A percentile compares a stretch with the other conserved stretches of the same genome.
phyloP scores from a whole-genome alignment of 2,888 invertebrate genomes.

The Prosapia bicincta region DNA sequence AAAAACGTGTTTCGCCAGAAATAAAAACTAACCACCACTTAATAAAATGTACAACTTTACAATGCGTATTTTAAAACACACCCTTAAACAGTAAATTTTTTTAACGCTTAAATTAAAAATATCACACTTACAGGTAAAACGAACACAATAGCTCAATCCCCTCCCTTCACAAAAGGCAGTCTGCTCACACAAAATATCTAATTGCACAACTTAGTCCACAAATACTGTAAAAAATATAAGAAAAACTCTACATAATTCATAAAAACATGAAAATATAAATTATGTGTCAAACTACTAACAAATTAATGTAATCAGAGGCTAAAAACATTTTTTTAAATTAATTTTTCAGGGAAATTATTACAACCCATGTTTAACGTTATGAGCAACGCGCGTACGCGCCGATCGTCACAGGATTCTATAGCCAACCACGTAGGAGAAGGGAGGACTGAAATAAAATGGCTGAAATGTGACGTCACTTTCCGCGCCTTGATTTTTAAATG shows the following conservation, averaged over 20 bases:
- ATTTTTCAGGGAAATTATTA: background rate
- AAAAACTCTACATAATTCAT: background rate
- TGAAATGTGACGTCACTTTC: constrained; percentile 18
- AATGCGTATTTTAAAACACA: background rate
- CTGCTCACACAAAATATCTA: constrained; percentile 17
- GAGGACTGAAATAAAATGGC: constrained; percentile 18
- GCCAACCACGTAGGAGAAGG: constrained; percentile 21
- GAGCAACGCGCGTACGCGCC: constrained; percentile 24
- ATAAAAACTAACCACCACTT: background rate
- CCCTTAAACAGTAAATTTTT: background rate
- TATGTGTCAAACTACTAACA: background rate
- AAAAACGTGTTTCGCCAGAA: background rate
- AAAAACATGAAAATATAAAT: background rate
- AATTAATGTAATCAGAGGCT: background rate
- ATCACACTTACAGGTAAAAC: background rate
- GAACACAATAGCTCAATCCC: constrained; percentile 24
- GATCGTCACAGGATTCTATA: constrained; percentile 20
- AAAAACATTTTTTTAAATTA: background rate
- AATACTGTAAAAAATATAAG: background rate
- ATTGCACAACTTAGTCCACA: background rate
- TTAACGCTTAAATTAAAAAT: background rate
- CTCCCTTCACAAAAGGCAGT: constrained; percentile 21
- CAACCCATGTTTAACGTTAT: background rate
- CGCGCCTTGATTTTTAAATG: background rate
- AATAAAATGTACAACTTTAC: background rate